Evolutionary conservation across 2,888 invertebrate species (phyloP).

Genomic region (Xylota sylvarum): DNA sequence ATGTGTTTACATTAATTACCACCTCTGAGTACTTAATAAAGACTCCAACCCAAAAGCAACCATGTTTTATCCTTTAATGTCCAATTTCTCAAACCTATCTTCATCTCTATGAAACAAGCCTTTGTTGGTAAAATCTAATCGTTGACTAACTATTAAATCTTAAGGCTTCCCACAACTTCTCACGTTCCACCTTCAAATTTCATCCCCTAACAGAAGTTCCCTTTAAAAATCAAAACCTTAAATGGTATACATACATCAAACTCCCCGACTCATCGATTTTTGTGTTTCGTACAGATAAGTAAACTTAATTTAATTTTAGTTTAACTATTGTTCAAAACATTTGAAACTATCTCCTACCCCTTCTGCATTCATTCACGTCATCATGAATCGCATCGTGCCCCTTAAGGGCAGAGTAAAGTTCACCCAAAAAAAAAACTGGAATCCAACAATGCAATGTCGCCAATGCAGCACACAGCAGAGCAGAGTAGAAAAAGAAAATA

Average conservation of each 20-base stretch:
- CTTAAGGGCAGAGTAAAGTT: constrained; percentile 20
- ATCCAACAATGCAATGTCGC: constrained; percentile 61
- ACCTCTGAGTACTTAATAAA: too few relatives aligned
- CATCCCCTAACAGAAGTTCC: neutral
- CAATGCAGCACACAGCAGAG: constrained; percentile 31
- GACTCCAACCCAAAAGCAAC: too few relatives aligned
- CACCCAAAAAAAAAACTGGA: constrained; percentile 35
- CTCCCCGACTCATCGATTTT: constrained; percentile 48
- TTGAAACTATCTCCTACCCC: constrained; percentile 33
- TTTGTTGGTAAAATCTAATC: too few relatives aligned
- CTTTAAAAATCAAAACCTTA: neutral
- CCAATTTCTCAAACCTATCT: too few relatives aligned
- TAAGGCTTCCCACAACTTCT: too few relatives aligned
- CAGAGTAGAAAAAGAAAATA: constrained; percentile 21
- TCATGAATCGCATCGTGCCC: constrained; percentile 2
- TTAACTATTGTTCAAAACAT: constrained; percentile 55
- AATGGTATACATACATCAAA: neutral
- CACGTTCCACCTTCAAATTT: too few relatives aligned
- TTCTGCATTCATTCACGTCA: constrained; percentile 49
- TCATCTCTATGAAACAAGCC: too few relatives aligned
- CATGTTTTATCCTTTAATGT: too few relatives aligned
- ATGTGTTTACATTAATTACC: too few relatives aligned
- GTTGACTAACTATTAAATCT: too few relatives aligned
- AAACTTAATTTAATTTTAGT: constrained; percentile 64
- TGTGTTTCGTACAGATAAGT: constrained; percentile 2